Conservation (phyloP, 2,113 vertebrate genomes). For the Motacilla alba region DNA sequence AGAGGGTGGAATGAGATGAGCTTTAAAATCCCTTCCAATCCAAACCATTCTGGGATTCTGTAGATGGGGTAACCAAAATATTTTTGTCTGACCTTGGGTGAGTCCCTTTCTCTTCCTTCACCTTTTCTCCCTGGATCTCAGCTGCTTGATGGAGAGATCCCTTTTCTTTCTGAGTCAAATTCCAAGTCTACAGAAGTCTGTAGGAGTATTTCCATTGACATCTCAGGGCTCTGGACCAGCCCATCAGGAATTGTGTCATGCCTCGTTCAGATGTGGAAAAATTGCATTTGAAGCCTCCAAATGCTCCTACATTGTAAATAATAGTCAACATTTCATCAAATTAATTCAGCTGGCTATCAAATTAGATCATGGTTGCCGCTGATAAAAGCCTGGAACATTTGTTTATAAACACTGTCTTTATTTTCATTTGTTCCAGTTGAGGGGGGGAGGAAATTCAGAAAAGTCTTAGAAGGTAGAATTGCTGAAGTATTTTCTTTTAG, state of each 20-base stretch:
- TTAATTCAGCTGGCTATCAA: not conserved
- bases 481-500: not conserved
- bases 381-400: not conserved
- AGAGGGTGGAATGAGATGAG: fast-evolving
- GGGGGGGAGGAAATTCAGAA: not conserved
- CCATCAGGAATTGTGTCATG: not conserved
- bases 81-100: not conserved
- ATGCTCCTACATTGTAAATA: not conserved
- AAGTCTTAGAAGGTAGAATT: not conserved
- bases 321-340: not conserved
- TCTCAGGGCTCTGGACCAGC: not conserved
- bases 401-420: not conserved
- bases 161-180: not conserved
- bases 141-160: not conserved
- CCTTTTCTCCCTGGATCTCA: not conserved
- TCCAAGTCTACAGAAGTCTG: not conserved
- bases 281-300: not conserved
- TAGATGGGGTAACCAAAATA: not conserved
- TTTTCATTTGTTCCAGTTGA: not conserved
- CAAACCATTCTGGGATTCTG: not conserved
- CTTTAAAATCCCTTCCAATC: not conserved
- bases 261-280: not conserved
- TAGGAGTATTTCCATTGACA: not conserved
- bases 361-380: not conserved
- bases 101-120: not conserved